These are phyloP conservation scores for Macrophya alboannulata DNA, from an alignment of 2,888 invertebrate genomes.

Conservation along the genomic window DNA sequence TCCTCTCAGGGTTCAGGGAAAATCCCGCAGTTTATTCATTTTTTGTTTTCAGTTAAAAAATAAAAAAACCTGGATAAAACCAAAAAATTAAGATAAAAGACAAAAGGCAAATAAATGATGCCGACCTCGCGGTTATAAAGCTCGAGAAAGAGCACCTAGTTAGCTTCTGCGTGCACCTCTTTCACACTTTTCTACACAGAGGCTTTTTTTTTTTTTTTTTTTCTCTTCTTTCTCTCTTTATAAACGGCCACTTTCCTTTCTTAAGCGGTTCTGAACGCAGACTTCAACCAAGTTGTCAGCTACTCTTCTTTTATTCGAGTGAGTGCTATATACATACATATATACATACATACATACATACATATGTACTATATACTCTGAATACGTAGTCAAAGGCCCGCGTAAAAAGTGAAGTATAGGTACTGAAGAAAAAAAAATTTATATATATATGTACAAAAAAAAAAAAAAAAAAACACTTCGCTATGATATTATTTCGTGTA, in stretches of 20 bases:
- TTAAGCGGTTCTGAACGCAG: not conserved
- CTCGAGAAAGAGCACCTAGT: not conserved
- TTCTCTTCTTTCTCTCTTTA: not conserved
- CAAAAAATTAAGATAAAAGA: not conserved
- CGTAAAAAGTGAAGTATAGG: not conserved
- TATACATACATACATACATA: not conserved
- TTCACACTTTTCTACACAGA: constrained; percentile 6
- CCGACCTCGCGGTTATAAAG: not conserved
- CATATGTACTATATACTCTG: too few species aligned
- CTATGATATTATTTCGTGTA: not conserved
- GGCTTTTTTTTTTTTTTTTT: not conserved
- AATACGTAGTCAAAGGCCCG: not conserved
- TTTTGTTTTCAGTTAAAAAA: not conserved
- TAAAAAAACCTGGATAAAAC: not conserved
- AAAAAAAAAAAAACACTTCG: not conserved
- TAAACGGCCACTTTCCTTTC: constrained; percentile 16
- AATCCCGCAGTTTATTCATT: too few species aligned
- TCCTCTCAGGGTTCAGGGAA: too few species aligned
- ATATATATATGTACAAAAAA: not conserved
- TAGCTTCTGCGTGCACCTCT: not conserved
- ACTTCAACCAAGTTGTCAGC: not conserved
- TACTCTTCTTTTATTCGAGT: constrained; percentile 1
- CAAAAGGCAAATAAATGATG: not conserved
- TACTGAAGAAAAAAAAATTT: not conserved
- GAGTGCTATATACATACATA: not conserved